Base-by-base conservation (phyloP, 2,113 vertebrate species). In the Misgurnus mizolepis region DNA sequence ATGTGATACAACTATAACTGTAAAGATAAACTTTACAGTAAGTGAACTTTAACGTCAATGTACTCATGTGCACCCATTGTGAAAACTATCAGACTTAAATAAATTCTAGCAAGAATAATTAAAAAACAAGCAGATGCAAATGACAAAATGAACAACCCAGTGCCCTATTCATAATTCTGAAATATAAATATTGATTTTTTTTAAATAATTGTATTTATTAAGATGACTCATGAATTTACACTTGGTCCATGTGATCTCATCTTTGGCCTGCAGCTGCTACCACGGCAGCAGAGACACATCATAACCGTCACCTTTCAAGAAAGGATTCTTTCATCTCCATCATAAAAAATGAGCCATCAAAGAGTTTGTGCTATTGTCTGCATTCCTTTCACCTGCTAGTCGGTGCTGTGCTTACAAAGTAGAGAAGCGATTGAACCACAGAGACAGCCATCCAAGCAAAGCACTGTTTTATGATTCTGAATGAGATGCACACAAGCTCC, bases 301-400 rank as follows among this genome's bases (percentile, higher is more conserved):
- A 72, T 65, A 77, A 68, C 43, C 50, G 62, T 78, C 67, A 65
- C 73, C 79, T 80, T 80, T 80, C 74, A 78, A 78, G 68, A 55
- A 64, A 53, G 71, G 49, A 77, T 81, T 73, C 74, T 77, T 81
- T 84, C 74, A 84, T 81, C 79, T 80, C 60, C 73, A 66, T 77
- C 67, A 68, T 55, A 69, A 77, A 79, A 83, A 80, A 77, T 27
- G 62, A 78, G 45, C 61, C 75, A 80, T 81, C 82, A 55, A 71
- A 64, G 61, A 78, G 74, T 18, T 73, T 27, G 15, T 0, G 27
- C 62, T 77, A 81, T 80, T 73, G 68, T 55, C 45, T 78, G 76
- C 74, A 39, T 84, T 84, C 74, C 55, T 71, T 50, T 84, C 79
- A 81, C 67, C 79, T 67, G 79, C 69, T 56, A 66, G 74, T 66